Evolutionary conservation across 92 coral and sea anemone genomes (phyloP), one percentile per base, ranked within the genome.

Genomic region (Meandrina meandrites): DNA sequence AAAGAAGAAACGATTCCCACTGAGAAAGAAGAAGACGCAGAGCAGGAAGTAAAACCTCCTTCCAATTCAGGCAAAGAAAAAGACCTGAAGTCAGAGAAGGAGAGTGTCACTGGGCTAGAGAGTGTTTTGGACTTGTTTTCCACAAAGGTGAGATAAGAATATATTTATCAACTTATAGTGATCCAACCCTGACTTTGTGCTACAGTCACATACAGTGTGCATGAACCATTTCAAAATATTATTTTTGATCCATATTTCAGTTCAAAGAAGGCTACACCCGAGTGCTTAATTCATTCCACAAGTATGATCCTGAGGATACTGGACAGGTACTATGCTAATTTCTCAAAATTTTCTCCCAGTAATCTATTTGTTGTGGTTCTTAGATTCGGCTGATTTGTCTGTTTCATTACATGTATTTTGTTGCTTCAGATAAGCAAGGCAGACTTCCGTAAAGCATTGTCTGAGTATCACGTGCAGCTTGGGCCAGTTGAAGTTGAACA

Each of bases 401-500:
- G 34, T 66, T 22, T 27, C 11, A 17, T 73, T n/a, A 22, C 28
- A 27, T 47, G 19, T 53, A 11, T 73, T 2, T 5, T 28, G 37
- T 45, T 18, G 37, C 50, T 15, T 54, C 78, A 94, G 98, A 90
- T 94, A 62, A 91, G 75, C 79, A 88, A 82, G 45, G 92, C 76
- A 24, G 96, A 94, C 28, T 94, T 94, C 79, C 95, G 98, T 86
- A 88, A 91, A 58, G 92, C 90, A 12, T 79, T 94, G 56, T 90
- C 96, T 51, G 89, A 82, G 71, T 91, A 90, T 86, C 94, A 82
- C 57, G 76, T 94, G 68, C 91, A 89, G 66, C 92, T 94, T 67
- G 94, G 96, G 53, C 85, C 94, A 50, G 89, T 86, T 60, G 98
- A 94, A 88, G 80, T 83, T 54, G 98, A 94, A 47, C 93, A 89